Conservation (phyloP, 2,797 vertebrate genomes). For the Gephyroberyx darwinii region DNA sequence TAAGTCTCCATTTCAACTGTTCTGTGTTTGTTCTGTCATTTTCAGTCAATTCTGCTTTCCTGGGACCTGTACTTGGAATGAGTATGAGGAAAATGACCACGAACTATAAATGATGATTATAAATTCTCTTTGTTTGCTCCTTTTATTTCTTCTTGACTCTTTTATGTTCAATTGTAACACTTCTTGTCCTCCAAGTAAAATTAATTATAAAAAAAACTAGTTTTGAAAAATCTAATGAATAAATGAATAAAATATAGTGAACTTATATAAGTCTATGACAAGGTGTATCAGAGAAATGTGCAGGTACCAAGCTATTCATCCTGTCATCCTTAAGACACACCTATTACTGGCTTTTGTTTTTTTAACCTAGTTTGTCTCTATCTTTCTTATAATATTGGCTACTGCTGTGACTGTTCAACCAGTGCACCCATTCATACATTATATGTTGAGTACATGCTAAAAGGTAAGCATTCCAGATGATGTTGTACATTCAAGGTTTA, state of each 20-base stretch:
- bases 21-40: constrained; percentile 81
- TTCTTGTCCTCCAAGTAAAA: constrained; percentile 71
- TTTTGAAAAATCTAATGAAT: constrained; percentile 71
- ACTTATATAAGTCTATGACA: constrained; percentile 61
- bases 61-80: constrained; percentile 82
- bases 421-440: not conserved
- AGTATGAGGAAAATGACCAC: constrained; percentile 78
- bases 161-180: constrained; percentile 73
- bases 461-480: not conserved
- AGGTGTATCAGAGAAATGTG: constrained; percentile 41
- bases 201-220: constrained; percentile 70
- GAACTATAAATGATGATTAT: constrained; percentile 81
- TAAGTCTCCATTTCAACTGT: constrained; percentile 77
- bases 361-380: constrained; percentile 10
- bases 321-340: not conserved
- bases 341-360: not conserved
- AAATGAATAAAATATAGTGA: constrained; percentile 70
- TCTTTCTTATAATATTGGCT: constrained; percentile 10
- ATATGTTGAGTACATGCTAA: not conserved
- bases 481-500: not conserved
- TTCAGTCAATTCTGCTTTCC: constrained; percentile 85
- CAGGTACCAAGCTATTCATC: constrained; percentile 20
- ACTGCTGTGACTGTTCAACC: constrained; percentile 2
- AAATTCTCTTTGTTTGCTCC: constrained; percentile 74
- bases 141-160: constrained; percentile 71